A percentile compares a stretch with the other conserved stretches of the same genome.
Evolutionary conservation across 2,113 vertebrate species (phyloP).

Genomic region (Plecotus auritus): DNA sequence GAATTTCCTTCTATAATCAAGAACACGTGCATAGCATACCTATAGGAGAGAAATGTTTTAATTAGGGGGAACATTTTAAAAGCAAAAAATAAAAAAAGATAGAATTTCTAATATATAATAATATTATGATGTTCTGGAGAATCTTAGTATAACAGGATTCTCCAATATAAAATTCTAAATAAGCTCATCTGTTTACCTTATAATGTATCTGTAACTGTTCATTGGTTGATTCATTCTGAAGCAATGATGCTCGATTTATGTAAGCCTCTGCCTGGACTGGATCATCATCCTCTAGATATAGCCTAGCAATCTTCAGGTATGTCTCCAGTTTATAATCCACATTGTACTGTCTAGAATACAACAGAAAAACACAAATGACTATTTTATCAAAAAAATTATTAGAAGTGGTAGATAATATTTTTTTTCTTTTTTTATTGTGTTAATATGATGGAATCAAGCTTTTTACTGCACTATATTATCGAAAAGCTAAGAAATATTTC

Average conservation of each 20-base stretch:
- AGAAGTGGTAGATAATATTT: not conserved
- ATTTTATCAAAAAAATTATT: not conserved
- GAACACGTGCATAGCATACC: constrained; percentile 97
- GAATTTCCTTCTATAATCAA: constrained; percentile 98
- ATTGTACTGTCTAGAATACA: constrained; percentile 91
- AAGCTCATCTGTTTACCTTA: constrained; percentile 83
- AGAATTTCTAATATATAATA: not conserved
- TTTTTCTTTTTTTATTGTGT: not conserved
- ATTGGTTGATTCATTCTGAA: constrained; percentile 98
- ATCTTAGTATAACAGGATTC: not conserved
- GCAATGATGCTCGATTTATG: constrained; percentile 96
- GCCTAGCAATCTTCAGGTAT: constrained; percentile 97
- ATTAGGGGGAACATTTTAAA: not conserved
- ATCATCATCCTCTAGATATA: constrained; percentile 97
- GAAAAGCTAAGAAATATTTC: not conserved
- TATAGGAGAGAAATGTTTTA: constrained; percentile 57
- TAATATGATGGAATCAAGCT: not conserved
- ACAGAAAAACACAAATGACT: constrained; percentile 13
- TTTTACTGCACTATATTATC: not conserved
- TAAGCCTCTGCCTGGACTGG: constrained; percentile 98
- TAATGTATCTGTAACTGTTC: constrained; percentile 99
- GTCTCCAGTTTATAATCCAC: constrained; percentile 99
- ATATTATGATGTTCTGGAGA: not conserved
- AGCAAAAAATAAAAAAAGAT: not conserved
- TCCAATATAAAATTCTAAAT: constrained; percentile 32